Conservation (phyloP, 2,797 vertebrate genomes). For the Borostomias antarcticus region DNA sequence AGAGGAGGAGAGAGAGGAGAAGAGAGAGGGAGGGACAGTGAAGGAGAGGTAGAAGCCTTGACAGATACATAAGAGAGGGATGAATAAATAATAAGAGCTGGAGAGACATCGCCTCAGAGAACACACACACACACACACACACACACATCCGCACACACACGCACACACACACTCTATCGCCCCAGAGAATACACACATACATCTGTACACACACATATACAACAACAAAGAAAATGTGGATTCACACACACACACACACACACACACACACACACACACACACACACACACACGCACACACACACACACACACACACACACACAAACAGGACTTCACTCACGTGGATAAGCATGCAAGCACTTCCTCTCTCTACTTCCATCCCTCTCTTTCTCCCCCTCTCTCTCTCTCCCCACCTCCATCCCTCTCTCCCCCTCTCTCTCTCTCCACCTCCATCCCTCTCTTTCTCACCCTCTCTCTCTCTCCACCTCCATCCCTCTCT, state of each 20-base stretch:
- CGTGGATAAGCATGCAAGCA: not conserved
- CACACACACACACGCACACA: not conserved
- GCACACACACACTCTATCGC: not conserved
- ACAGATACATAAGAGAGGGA: slow-evolving; percentile 35
- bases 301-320: slow-evolving; percentile 4
- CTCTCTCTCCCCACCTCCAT: no score
- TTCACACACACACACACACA: not conserved
- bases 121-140: no score
- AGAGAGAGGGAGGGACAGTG: no score
- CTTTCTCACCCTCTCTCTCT: no score
- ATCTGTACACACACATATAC: not conserved
- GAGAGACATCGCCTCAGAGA: slow-evolving; percentile 18
- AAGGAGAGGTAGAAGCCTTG: slow-evolving; percentile 44
- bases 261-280: not conserved
- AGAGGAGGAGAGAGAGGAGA: slow-evolving; percentile 13
- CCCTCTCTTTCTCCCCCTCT: slow-evolving; percentile 17
- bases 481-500: no score
- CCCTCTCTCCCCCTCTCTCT: no score
- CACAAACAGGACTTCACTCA: not conserved
- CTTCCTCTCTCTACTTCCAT: slow-evolving; percentile 14
- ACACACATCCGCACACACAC: no score
- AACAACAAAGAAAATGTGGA: no score
- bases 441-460: no score
- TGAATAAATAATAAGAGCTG: slow-evolving; percentile 59
- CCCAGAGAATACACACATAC: not conserved